These are phyloP conservation scores for Junco hyemalis DNA, from an alignment of 2,113 vertebrate genomes.

Conservation along the genomic window DNA sequence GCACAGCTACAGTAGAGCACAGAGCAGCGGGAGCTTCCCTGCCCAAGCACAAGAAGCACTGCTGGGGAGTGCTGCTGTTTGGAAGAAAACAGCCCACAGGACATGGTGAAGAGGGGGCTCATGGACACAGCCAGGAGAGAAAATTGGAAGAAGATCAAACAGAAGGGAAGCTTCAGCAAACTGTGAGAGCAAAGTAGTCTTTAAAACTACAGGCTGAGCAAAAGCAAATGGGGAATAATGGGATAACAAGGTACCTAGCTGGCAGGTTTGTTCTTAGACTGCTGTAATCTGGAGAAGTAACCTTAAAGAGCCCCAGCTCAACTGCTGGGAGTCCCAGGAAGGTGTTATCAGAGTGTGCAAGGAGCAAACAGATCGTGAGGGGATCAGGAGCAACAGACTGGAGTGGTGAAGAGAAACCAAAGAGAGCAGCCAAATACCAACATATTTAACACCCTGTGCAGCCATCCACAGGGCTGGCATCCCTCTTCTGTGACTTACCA, in stretches of 20 bases:
- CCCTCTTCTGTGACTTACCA: constrained; percentile 2
- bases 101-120: background rate
- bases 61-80: background rate
- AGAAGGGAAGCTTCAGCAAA: background rate
- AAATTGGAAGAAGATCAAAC: background rate
- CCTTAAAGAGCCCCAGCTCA: background rate
- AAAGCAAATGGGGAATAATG: background rate
- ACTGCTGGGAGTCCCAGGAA: background rate
- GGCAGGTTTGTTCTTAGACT: background rate
- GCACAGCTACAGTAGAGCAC: background rate
- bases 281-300: background rate
- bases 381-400: background rate
- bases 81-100: background rate
- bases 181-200: background rate
- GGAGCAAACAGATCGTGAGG: background rate
- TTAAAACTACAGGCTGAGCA: background rate
- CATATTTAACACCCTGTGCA: background rate
- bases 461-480: background rate
- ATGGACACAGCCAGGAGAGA: background rate
- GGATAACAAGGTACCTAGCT: background rate
- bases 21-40: background rate
- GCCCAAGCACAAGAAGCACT: background rate
- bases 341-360: rapidly evolving
- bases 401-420: background rate
- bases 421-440: background rate